Evolutionary conservation across 1,140 invertebrate species (phyloP).

Genomic region (Nasonia longicornis): DNA sequence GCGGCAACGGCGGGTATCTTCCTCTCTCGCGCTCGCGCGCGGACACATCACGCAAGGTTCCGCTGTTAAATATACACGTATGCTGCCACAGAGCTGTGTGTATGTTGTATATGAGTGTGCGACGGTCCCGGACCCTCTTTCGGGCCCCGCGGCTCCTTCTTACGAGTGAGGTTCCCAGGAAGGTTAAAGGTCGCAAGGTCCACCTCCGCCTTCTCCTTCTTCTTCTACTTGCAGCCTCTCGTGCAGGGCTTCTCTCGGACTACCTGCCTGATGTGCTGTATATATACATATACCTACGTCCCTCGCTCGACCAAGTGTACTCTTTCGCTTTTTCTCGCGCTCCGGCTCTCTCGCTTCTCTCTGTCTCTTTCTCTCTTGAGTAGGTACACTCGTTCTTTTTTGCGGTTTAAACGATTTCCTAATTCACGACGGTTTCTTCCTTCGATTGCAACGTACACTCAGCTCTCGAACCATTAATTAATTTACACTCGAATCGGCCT

Average conservation of each 20-base stretch:
- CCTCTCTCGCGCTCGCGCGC: constrained; percentile 1
- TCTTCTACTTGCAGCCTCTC: constrained; percentile 7
- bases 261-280: not conserved
- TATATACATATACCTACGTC: not conserved
- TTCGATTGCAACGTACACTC: too few relatives aligned
- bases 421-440: too few relatives aligned
- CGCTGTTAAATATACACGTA: constrained; percentile 36
- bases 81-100: not conserved
- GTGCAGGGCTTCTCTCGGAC: not conserved
- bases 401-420: too few relatives aligned
- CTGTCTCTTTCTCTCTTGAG: not conserved
- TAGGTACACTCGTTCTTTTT: too few relatives aligned
- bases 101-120: not conserved
- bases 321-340: constrained; percentile 27
- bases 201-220: constrained; percentile 46
- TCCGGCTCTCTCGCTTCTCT: constrained; percentile 3
- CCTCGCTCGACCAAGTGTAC: not conserved
- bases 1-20: not conserved
- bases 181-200: constrained; percentile 53
- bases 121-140: constrained; percentile 25
- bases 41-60: constrained; percentile 34
- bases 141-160: constrained; percentile 44
- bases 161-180: constrained; percentile 47
- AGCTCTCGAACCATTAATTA: too few relatives aligned
- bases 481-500: too few relatives aligned